Evolutionary conservation across 2,113 vertebrate genomes (phyloP), one percentile per base, ranked within the genome.

Genomic region (Panthera leo): DNA sequence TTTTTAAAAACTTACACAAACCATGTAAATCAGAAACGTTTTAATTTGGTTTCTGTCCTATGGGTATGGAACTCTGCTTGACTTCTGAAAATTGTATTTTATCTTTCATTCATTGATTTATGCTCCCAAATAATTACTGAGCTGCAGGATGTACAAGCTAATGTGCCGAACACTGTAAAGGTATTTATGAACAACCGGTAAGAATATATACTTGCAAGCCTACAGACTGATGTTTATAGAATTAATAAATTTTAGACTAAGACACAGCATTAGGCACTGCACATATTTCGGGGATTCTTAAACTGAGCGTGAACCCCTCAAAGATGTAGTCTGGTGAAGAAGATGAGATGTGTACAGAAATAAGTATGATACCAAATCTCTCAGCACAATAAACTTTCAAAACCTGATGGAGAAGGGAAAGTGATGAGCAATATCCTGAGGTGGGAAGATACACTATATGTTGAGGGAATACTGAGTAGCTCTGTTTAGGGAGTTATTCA

Each of bases 191-290:
- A 42, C 45, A 84, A 31, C 53, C 36, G 29, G 7, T 29, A 55
- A 89, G 45, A 91, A 79, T 63, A 58, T 27, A 4, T 85, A 13
- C 70, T 78, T 95, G 31, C 55, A 89, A 55, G 29, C 71, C 23
- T 86, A 14, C 8, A 95, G 36, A 85, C 27, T 45, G 48, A 16
- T 21, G 4, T 85, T 79, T 36, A 55, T 89, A 48, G n/a, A 93
- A 53, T 91, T 89, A 68, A 11, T 65, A 78, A 39, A 89, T 92
- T 95, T 88, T 76, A 95, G 55, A 70, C 51, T n/a, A 73, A 36
- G 36, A 27, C 14, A 68, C 48, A 63, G 23, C 10, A 1, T 68
- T 68, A n/a, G 4, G 10, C 18, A 55, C 3, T 39, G 10, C 10
- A 25, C 10, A 5, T 78, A 10, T 7, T 88, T 83, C 21, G 36